Percentiles rank a stretch among this genome's conserved stretches.
These are phyloP conservation scores for Eupeodes corollae DNA, from an alignment of 1,140 invertebrate species.

Conservation along the genomic window DNA sequence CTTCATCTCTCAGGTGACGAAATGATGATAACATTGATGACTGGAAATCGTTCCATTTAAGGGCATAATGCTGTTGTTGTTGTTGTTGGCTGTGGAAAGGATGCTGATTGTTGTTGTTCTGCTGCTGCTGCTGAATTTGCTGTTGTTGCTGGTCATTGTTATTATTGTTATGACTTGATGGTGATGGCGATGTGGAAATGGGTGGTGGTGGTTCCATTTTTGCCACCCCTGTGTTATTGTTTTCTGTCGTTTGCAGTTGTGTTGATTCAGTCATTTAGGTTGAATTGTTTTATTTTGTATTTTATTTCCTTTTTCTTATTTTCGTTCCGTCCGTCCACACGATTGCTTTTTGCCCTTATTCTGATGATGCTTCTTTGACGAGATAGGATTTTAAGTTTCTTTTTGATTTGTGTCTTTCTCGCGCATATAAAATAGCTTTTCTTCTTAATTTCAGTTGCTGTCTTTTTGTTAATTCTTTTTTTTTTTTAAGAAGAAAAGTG, in stretches of 20 bases:
- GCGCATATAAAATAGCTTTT: too few relatives aligned
- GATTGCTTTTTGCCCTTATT: not conserved
- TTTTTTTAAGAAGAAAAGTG: too few relatives aligned
- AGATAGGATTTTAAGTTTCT: not conserved
- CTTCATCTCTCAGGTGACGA: slow-evolving; percentile 69
- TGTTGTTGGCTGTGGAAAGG: slow-evolving; percentile 10
- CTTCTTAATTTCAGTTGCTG: too few relatives aligned
- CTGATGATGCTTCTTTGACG: not conserved
- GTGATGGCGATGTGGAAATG: slow-evolving; percentile 16
- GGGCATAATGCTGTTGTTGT: slow-evolving; percentile 74
- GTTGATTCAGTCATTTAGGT: slow-evolving; percentile 36
- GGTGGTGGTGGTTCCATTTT: slow-evolving; percentile 36
- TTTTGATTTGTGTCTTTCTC: too few relatives aligned
- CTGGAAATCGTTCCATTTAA: slow-evolving; percentile 89
- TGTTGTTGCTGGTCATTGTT: slow-evolving; percentile 1
- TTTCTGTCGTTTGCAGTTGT: slow-evolving; percentile 35
- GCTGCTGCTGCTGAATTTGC: not conserved
- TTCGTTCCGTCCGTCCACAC: not conserved
- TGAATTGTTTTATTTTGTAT: slow-evolving; percentile 2
- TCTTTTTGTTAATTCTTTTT: too few relatives aligned
- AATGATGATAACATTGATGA: slow-evolving; percentile 79
- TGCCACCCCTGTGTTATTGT: slow-evolving; percentile 34
- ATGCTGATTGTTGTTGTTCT: not conserved
- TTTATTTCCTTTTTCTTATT: slow-evolving; percentile 2
- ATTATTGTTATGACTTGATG: slow-evolving; percentile 2